Base-by-base conservation (phyloP, 2,888 invertebrate genomes). In the Listrodromus nycthemerus region DNA sequence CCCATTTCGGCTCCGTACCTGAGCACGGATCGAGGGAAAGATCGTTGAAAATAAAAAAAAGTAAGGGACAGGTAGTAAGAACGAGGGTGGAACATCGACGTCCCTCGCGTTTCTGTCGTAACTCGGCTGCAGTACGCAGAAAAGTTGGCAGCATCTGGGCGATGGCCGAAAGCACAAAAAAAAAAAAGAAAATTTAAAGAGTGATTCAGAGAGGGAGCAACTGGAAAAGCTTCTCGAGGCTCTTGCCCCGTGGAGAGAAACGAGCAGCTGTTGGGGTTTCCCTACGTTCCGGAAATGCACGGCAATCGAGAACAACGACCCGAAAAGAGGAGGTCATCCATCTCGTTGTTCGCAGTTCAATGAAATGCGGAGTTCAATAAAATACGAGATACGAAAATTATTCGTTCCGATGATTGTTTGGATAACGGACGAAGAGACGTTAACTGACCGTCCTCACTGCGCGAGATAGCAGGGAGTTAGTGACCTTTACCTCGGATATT, bases 401-500 rank as follows among this genome's bases (percentile, higher is more conserved):
- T 13, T 24, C 58, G 58, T 13, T 13, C 13, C 16, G 13, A 24
- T 4, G 27, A 58, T 24, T 24, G 16, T 10, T 55, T 13, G 52
- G 13, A 4, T 24, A 3, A 2, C 4, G 21, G 4, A 4, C 55
- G 10, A 24, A 55, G 55, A 24, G 55, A 24, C 55, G 55, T 55
- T 55, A 16, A 61, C 58, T 61, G 58, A 61, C 58, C 58, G 27
- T 61, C 58, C 58, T 27, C 58, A 61, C 27, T 16, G 30, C 58
- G 16, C 30, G 58, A 13, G 16, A 24, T 21, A 8, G 58, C 1
- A 61, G 27, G 58, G 19, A 27, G 58, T 61, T 13, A 61, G 19
- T 73, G 69, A 71, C 66, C 73, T 80, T 76, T 67, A 41, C 16
- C 67, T 66, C 70, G 55, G 21, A 61, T 61, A 48, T 78, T 78